A percentile compares a stretch with the other conserved stretches of the same genome.
phyloP scores from a whole-genome alignment of 2,888 invertebrate species.

The Tolmerus cingulatus region DNA sequence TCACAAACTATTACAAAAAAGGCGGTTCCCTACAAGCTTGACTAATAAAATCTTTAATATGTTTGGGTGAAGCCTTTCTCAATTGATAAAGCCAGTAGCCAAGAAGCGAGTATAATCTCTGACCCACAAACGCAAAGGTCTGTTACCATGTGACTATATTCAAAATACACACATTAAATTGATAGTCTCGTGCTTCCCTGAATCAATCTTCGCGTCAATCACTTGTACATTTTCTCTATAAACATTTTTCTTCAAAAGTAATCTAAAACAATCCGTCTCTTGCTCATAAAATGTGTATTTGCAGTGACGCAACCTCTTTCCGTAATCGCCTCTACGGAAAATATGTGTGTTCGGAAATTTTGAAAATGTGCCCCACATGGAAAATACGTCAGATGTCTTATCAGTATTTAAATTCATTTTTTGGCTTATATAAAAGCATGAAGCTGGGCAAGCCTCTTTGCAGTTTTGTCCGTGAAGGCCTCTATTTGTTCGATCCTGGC shows the following conservation, averaged over 20 bases:
- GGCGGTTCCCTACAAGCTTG: not conserved
- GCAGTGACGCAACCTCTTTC: slow-evolving; percentile 14
- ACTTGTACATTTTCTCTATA: not conserved
- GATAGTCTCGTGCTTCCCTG: slow-evolving; percentile 18
- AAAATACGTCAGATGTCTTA: slow-evolving; percentile 18
- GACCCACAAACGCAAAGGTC: not conserved
- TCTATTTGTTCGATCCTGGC: not conserved
- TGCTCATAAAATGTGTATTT: not conserved
- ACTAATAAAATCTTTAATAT: not conserved
- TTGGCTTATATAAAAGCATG: slow-evolving; percentile 14
- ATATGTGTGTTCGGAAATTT: not conserved
- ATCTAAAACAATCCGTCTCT: not conserved
- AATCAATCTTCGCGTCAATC: not conserved
- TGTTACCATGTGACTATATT: slow-evolving; percentile 8
- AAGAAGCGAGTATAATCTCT: not conserved
- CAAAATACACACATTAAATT: not conserved
- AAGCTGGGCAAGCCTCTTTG: not conserved
- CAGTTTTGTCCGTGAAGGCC: not conserved
- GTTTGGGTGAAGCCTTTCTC: not conserved
- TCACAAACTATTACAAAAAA: not conserved
- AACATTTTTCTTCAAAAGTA: not conserved
- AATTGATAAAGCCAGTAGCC: not conserved
- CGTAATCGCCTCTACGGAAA: not conserved
- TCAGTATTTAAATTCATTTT: not conserved
- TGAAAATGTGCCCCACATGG: slow-evolving; percentile 21